Base-by-base conservation (phyloP, 64 coral and sea anemone genomes). In the Stylophora pistillata region DNA sequence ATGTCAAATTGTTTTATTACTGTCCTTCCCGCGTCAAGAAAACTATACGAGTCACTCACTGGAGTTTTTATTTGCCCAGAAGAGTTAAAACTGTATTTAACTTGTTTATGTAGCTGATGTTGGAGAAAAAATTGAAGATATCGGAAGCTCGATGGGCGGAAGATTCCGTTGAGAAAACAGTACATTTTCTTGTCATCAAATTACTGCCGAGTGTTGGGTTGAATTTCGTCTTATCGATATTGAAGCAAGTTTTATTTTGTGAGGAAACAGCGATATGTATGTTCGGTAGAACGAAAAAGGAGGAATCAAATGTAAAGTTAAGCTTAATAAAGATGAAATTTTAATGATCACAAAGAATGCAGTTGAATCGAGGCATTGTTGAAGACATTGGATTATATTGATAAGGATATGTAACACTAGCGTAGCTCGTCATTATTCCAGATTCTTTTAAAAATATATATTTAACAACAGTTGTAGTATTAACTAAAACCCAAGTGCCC, bases 341-440 rank as follows among this genome's bases (percentile, higher is more conserved):
- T 83, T 68, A 83, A 83, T 47, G 26, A 9, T 34, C 14, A 65
- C 13, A 82, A 62, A 66, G 80, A 69, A 83, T 53, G 62, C 32
- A 69, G 61, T 83, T 83, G 20, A 66, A 83, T 83, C 33, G 80
- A 69, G 37, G 78, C 77, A 10, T 77, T 62, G 57, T 37, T 20
- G 29, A 29, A 64, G 30, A 18, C 37, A 60, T 83, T 64, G 18
- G 37, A 69, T 83, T 21, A 62, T 83, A 27, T 69, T 83, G 80
- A 68, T 52, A 83, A 41, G 10, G 63, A 66, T 9, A 66, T 66
- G 63, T 66, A 23, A 9, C 63, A 66, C 63, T 21, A 4, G 21
- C 21, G 25, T 66, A n/a, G 63, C 63, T 66, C 63, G 63, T 33
- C 30, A 25, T 13, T 60, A 34, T 55, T 12, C 59, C 16, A 23